Percentiles rank a stretch among this genome's conserved stretches.
These are phyloP conservation scores for Apis dorsata DNA, from an alignment of 1,140 invertebrate genomes.

Conservation along the genomic window DNA sequence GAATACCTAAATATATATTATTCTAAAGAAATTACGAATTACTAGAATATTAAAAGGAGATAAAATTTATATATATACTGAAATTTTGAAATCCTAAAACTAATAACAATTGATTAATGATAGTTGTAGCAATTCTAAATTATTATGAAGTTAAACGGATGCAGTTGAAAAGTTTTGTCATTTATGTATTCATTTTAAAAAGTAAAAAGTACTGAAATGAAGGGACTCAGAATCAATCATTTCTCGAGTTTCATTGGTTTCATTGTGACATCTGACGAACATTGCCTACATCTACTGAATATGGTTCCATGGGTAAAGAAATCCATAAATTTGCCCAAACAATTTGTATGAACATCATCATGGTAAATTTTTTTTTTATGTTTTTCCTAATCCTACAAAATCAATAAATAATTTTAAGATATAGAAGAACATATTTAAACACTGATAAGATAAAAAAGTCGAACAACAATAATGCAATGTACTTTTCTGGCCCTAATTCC, in stretches of 20 bases:
- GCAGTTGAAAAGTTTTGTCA: slow-evolving; percentile 5
- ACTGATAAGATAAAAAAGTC: too few species aligned
- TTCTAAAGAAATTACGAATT: not conserved
- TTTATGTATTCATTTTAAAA: not conserved
- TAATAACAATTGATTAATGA: not conserved
- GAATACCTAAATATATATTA: not conserved
- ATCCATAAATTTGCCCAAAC: too few species aligned
- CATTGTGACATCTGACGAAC: not conserved
- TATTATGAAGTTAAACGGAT: slow-evolving; percentile 12
- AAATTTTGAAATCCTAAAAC: not conserved
- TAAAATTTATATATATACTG: not conserved
- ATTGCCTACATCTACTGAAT: not conserved
- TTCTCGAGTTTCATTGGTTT: too few species aligned
- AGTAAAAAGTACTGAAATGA: not conserved
- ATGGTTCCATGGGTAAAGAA: not conserved
- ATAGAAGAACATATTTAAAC: too few species aligned
- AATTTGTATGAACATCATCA: too few species aligned
- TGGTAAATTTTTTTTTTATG: too few species aligned
- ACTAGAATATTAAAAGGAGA: too few species aligned
- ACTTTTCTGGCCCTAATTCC: too few species aligned
- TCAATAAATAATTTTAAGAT: too few species aligned
- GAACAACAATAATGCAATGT: too few species aligned
- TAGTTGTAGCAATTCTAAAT: slow-evolving; percentile 16
- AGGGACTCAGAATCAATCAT: not conserved
- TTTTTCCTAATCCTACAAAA: too few species aligned